Base-by-base conservation (phyloP, 2,113 vertebrate genomes). In the Ceyx cyanopectus region DNA sequence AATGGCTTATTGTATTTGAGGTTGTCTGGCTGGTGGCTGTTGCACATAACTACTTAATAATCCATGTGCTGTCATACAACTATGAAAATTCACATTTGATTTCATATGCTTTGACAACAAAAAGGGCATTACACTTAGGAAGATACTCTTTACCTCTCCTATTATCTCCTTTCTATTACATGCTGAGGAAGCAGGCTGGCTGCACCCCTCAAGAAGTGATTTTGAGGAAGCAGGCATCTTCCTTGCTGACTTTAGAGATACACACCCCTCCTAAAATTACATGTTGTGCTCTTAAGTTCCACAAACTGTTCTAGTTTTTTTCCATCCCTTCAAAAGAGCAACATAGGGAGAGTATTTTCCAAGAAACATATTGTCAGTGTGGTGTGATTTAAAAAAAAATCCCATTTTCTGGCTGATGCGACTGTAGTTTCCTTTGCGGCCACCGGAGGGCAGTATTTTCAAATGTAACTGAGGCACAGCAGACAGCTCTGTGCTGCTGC, bases 1-100 rank as follows among this genome's bases (percentile, higher is more conserved):
- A 73, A 95, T 60, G 43, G 46, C 30, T 86, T 73, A 68, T 7
- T 9, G 51, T 60, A 81, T 43, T 83, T 92, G 9, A 61, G 24
- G 46, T 30, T 50, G 30, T 14, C 27, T 69, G 56, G 41, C 14
- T 84, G 37, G 27, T 69, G 56, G 41, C 14, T 84, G 37, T 23
- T 92, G 29, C 41, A 93, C 0, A 0, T 27, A 81, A 66, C 41
- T 73, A 74, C 14, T 74, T 69, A 77, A 91, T 58, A 69, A 86
- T 88, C 46, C 56, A 69, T 26, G 15, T 58, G 30, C 19, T 1
- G 0, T 10, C 56, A 66, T 11, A 30, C 40, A 84, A 58, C 20
- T 69, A 61, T 23, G 10, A 67, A 85, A 77, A 81, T 32, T 58
- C 19, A 56, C 19, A n/a, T 81, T 43, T 37, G 12, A 85, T 72